These are phyloP conservation scores for Mergus octosetaceus DNA, from an alignment of 2,797 vertebrate genomes.

Conservation along the genomic window DNA sequence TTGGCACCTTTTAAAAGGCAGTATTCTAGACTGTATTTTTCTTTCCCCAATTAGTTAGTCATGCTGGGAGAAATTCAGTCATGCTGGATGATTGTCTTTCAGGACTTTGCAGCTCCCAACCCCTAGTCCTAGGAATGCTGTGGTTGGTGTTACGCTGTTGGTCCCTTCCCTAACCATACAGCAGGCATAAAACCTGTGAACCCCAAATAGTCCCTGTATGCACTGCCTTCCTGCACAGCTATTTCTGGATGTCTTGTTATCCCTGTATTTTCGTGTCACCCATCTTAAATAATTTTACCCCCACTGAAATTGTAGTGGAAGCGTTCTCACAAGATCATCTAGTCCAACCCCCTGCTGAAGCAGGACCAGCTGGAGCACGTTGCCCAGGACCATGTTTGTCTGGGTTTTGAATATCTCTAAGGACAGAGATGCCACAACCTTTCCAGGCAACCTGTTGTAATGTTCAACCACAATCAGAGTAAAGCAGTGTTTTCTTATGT, in stretches of 20 bases:
- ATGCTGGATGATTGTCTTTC: background rate
- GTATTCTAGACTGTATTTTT: background rate
- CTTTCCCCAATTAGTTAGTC: background rate
- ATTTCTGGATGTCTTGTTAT: background rate
- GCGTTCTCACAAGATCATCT: background rate
- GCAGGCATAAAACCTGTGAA: background rate
- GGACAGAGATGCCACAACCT: background rate
- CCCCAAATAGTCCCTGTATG: background rate
- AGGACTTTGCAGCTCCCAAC: background rate
- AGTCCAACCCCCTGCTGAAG: background rate
- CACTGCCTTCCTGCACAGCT: background rate
- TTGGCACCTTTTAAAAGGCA: background rate
- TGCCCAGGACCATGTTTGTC: background rate
- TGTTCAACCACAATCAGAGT: background rate
- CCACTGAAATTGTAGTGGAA: background rate
- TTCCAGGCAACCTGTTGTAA: background rate
- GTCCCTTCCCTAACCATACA: background rate
- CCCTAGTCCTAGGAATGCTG: background rate
- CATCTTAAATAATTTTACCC: background rate
- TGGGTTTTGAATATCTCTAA: background rate
- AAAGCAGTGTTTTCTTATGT: background rate
- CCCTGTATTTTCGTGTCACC: background rate
- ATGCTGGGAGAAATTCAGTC: background rate
- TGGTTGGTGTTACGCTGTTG: accelerated
- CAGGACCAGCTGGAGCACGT: background rate